phyloP scores from a whole-genome alignment of 2,888 invertebrate species.

The Orthosia cruda region DNA sequence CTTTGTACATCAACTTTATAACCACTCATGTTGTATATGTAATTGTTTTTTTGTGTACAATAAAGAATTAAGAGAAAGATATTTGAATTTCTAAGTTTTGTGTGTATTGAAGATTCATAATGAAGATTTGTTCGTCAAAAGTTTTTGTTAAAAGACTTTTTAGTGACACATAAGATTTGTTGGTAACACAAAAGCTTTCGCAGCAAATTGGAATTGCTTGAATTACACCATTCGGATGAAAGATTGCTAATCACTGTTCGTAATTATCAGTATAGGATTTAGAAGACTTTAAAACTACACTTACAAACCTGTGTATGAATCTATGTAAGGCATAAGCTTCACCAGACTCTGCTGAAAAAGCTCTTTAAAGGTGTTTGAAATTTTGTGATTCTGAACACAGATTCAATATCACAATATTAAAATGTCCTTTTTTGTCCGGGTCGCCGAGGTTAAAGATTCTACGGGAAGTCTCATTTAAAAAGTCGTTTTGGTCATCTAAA shows the following conservation, averaged over 20 bases:
- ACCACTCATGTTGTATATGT: too few species aligned
- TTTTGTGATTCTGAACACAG: not conserved
- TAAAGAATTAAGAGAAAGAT: too few species aligned
- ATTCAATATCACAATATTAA: not conserved
- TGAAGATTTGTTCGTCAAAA: not conserved
- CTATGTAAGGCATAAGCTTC: not conserved
- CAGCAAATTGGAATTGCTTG: too few species aligned
- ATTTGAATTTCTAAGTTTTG: slow-evolving; percentile 22
- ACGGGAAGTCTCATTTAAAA: slow-evolving; percentile 14
- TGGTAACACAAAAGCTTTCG: too few species aligned
- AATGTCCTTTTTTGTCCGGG: not conserved
- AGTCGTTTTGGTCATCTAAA: not conserved
- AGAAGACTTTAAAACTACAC: too few species aligned
- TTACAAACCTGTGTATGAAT: not conserved
- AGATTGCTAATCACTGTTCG: too few species aligned
- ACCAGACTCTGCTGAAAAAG: not conserved
- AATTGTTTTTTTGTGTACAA: too few species aligned
- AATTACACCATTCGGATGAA: too few species aligned
- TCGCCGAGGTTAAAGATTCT: slow-evolving; percentile 4
- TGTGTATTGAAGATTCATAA: slow-evolving; percentile 14
- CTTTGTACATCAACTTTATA: too few species aligned
- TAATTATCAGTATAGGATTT: too few species aligned
- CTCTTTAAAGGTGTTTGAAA: not conserved
- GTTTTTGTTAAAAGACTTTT: too few species aligned
- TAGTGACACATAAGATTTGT: too few species aligned